These are phyloP conservation scores for Lasiurus borealis DNA, from an alignment of 2,113 vertebrate genomes.

Conservation along the genomic window DNA sequence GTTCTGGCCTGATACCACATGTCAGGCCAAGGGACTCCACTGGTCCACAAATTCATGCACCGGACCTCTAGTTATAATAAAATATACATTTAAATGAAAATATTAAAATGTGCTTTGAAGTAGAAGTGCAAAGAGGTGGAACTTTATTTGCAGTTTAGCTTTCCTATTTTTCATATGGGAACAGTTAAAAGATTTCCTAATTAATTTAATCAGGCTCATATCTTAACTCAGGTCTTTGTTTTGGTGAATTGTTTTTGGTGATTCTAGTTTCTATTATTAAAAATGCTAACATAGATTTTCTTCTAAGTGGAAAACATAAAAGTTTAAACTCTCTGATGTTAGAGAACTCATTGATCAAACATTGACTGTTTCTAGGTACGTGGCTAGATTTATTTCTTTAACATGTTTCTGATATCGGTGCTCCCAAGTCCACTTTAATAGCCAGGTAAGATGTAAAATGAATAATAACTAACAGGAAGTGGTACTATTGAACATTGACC, in stretches of 20 bases:
- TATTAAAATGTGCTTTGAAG: background rate
- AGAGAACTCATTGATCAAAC: background rate
- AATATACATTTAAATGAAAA: background rate
- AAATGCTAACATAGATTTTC: slow-evolving; percentile 21
- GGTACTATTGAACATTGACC: no score
- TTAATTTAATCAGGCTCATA: background rate
- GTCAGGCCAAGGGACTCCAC: no score
- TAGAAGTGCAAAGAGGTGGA: background rate
- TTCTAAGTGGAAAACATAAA: background rate
- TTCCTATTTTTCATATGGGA: background rate
- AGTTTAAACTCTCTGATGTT: background rate
- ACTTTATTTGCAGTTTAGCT: slow-evolving; percentile 33
- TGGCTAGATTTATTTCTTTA: slow-evolving; percentile 42
- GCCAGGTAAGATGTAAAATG: background rate
- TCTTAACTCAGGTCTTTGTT: background rate
- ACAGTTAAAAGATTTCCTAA: background rate
- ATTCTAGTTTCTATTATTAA: slow-evolving; percentile 17
- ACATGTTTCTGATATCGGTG: background rate
- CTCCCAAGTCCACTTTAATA: background rate
- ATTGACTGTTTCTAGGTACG: background rate
- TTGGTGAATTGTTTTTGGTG: background rate
- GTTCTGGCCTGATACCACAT: no score
- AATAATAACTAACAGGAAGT: background rate
- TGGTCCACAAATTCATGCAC: no score
- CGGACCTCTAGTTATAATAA: background rate